phyloP scores from a whole-genome alignment of 2,888 invertebrate species.

The Eupithecia subfuscata region DNA sequence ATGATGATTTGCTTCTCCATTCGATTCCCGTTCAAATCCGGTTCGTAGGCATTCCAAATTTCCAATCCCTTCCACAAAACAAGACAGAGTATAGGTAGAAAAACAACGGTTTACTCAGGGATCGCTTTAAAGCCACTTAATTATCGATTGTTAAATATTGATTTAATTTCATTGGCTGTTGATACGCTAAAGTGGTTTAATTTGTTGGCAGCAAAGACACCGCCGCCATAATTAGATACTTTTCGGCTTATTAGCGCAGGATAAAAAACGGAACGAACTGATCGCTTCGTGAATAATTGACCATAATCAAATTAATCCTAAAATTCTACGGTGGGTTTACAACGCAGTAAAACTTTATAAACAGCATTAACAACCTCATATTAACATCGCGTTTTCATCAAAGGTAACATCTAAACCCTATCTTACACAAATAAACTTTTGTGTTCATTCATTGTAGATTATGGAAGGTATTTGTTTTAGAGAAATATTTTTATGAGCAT shows the following conservation, averaged over 20 bases:
- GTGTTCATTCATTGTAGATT: conserved; percentile 44
- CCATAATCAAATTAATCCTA: conserved; percentile 84
- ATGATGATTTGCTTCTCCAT: conserved; percentile 24
- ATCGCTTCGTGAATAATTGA: conserved; percentile 83
- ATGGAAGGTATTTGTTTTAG: conserved; percentile 44
- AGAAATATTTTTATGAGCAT: conserved; percentile 45
- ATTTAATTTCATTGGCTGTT: conserved; percentile 72
- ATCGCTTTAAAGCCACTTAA: conserved; percentile 78
- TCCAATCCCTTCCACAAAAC: conserved; percentile 32
- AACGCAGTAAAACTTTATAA: conserved; percentile 82
- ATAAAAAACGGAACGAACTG: conserved; percentile 74
- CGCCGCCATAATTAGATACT: conserved; percentile 81
- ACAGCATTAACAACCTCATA: conserved; percentile 76
- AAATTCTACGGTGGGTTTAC: conserved; percentile 84
- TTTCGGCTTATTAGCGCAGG: conserved; percentile 81
- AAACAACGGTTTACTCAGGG: conserved; percentile 67
- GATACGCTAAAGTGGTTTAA: conserved; percentile 84
- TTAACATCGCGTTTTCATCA: conserved; percentile 68
- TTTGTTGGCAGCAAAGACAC: conserved; percentile 82
- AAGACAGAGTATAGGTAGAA: conserved; percentile 51
- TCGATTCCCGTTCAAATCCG: conserved; percentile 22
- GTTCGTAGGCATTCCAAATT: conserved; percentile 15
- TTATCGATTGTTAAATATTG: conserved; percentile 82
- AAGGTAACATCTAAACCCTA: conserved; percentile 41
- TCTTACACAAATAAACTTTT: conserved; percentile 44